Conservation (phyloP, 1,140 invertebrate genomes). For the Battus philenor region DNA sequence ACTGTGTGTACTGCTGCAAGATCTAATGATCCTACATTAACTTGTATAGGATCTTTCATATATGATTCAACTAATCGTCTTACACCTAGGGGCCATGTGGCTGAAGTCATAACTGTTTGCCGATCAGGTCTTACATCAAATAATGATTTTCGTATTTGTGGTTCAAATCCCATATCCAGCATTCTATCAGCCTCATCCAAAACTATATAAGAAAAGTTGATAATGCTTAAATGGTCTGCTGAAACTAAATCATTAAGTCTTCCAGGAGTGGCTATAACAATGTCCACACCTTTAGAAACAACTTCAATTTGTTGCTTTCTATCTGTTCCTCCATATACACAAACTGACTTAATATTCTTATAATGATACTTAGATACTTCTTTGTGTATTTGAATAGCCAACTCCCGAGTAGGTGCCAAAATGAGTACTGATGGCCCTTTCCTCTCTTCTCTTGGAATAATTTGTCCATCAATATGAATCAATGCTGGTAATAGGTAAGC, state of each 20-base stretch:
- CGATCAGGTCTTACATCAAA: slow-evolving; percentile 86
- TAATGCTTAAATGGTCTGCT: slow-evolving; percentile 81
- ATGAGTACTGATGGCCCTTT: slow-evolving; percentile 90
- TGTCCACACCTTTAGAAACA: slow-evolving; percentile 86
- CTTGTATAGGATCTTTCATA: slow-evolving; percentile 91
- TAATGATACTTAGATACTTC: slow-evolving; percentile 93
- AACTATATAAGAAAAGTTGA: slow-evolving; percentile 90
- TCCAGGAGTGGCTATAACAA: slow-evolving; percentile 94
- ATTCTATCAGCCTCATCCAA: slow-evolving; percentile 94
- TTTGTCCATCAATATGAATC: slow-evolving; percentile 91
- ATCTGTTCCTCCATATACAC: slow-evolving; percentile 90
- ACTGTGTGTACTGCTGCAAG: slow-evolving; percentile 90
- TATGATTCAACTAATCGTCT: slow-evolving; percentile 88
- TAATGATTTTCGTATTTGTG: slow-evolving; percentile 89
- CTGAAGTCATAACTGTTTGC: slow-evolving; percentile 91
- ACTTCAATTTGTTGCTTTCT: slow-evolving; percentile 84
- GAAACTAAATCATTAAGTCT: slow-evolving; percentile 88
- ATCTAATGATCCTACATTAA: slow-evolving; percentile 92
- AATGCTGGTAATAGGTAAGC: slow-evolving; percentile 94
- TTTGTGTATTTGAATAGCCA: slow-evolving; percentile 93
- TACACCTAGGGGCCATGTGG: slow-evolving; percentile 93
- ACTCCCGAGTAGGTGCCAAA: slow-evolving; percentile 92
- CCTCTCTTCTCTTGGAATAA: slow-evolving; percentile 79
- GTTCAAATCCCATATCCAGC: slow-evolving; percentile 92
- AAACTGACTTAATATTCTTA: slow-evolving; percentile 88